Evolutionary conservation across 1,140 invertebrate genomes (phyloP).

Genomic region (Conopomorpha cramerella): DNA sequence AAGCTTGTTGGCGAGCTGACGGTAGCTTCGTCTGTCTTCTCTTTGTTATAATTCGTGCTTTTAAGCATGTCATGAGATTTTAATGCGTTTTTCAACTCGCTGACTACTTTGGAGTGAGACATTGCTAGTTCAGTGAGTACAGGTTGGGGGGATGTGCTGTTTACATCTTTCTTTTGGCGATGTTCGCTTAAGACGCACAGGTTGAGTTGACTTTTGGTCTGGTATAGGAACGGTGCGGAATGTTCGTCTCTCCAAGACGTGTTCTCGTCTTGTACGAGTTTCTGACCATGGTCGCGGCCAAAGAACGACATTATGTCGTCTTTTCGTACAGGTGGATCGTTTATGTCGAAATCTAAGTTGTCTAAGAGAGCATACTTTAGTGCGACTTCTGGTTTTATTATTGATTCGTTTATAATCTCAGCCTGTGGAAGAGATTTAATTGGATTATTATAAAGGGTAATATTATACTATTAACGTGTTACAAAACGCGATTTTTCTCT

Average conservation of each 20-base stretch:
- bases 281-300: slow-evolving; percentile 49
- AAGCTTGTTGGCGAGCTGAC: slow-evolving; percentile 33
- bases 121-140: slow-evolving; percentile 40
- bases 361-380: slow-evolving; percentile 68
- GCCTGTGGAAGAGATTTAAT: slow-evolving; percentile 20
- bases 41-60: slow-evolving; percentile 15
- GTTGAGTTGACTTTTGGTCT: slow-evolving; percentile 78
- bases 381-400: slow-evolving; percentile 74
- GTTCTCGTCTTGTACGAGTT: slow-evolving; percentile 59
- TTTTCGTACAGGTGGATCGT: slow-evolving; percentile 38
- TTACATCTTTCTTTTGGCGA: slow-evolving; percentile 19
- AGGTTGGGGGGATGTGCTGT: slow-evolving; percentile 25
- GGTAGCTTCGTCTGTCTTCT: slow-evolving; percentile 18
- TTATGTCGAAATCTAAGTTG: slow-evolving; percentile 36
- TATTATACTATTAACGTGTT: too few relatives aligned
- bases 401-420: slow-evolving; percentile 74
- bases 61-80: slow-evolving; percentile 45
- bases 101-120: slow-evolving; percentile 52
- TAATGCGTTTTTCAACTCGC: slow-evolving; percentile 50
- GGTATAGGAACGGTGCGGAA: slow-evolving; percentile 78
- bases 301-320: slow-evolving; percentile 54
- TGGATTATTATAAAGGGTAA: neutral
- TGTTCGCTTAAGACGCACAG: slow-evolving; percentile 58
- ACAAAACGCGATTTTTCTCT: too few relatives aligned
- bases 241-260: slow-evolving; percentile 73